Base-by-base conservation (phyloP, 2,888 invertebrate genomes). In the Chirona hameri region DNA sequence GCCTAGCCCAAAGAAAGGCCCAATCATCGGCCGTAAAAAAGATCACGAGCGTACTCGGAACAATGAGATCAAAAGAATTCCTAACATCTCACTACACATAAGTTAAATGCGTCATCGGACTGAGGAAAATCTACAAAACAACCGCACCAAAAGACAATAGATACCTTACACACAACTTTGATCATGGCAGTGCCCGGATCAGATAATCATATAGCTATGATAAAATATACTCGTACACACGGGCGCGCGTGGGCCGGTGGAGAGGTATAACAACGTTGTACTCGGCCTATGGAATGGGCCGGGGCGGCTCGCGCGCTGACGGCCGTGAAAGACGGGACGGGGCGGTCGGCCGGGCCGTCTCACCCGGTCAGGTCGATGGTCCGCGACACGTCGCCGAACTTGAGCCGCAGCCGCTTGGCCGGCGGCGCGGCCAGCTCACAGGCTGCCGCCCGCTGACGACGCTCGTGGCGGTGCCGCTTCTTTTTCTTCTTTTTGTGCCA, bases 211-310 rank as follows among this genome's bases (percentile, higher is more conserved):
- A 65, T 24, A 76, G 15, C 46, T 76, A 21, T 46, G 46, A 46
- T 76, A 76, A 76, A 76, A 76, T 46, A 76, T 76, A 76, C 12
- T 27, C 39, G 21, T 18, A 18, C 31, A 18, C 18, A n/a, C 65
- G 65, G 15, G 27, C 31, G 72, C 27, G 18, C 14, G 24, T 21
- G 39, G 0, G 76, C 76, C 76, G 10, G 18, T 24, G 76, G 76
- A 76, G 76, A 76, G 76, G 76, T 76, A 76, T 76, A 76, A 76
- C 76, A 76, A 76, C 76, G 76, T 76, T 76, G 76, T 76, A 76
- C 76, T 76, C 76, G 46, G 76, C 76, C 76, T 76, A 76, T 76
- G 76, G 76, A 76, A 76, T 76, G 76, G 76, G 46, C 76, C 18
- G 76, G 10, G 39, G 76, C 76, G 76, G 52, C 52, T 52, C 46